Base-by-base conservation (phyloP, 2,113 vertebrate species). In the Colinus virginianus region DNA sequence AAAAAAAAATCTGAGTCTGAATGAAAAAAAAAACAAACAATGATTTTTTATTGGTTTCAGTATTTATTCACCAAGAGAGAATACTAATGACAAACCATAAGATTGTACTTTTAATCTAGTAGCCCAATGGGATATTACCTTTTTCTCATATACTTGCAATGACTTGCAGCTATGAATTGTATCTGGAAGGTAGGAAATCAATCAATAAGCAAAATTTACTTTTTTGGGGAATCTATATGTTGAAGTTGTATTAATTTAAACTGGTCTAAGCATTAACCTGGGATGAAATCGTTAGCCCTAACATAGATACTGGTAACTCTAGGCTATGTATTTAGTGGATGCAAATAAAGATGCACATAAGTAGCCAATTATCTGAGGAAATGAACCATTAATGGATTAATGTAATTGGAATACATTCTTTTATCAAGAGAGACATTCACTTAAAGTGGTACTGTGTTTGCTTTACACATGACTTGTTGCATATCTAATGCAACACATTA, bases 351-450 rank as follows among this genome's bases (percentile, higher is more conserved):
- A 94, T 75, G 64, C 96, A 92, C 45, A 48, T 95, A 94, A 96
- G 85, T 96, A 95, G 92, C 77, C 95, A 96, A 96, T 97, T 96
- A 96, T 96, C 67, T 76, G 90, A 96, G 92, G 94, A 97, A 96
- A 97, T 87, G 96, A 96, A 96, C 94, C 95, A 92, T 96, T 96
- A 94, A 96, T 94, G 88, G 90, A 97, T 95, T 94, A 94, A 95
- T 96, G 93, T 91, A 96, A 92, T 95, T 88, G 88, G 84, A 94
- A 95, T 90, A 93, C 83, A 86, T 93, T 90, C 86, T 90, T 96
- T 96, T 93, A 96, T 92, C 90, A 96, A 91, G 87, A 91, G 78
- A 96, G 90, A 74, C 94, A 90, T 91, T 94, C 88, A 88, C 63
- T 88, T 92, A 87, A 88, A 96, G 64, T 85, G 90, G 66, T 89